Evolutionary conservation across 2,888 invertebrate species (phyloP).

Genomic region (Euplexia lucipara): DNA sequence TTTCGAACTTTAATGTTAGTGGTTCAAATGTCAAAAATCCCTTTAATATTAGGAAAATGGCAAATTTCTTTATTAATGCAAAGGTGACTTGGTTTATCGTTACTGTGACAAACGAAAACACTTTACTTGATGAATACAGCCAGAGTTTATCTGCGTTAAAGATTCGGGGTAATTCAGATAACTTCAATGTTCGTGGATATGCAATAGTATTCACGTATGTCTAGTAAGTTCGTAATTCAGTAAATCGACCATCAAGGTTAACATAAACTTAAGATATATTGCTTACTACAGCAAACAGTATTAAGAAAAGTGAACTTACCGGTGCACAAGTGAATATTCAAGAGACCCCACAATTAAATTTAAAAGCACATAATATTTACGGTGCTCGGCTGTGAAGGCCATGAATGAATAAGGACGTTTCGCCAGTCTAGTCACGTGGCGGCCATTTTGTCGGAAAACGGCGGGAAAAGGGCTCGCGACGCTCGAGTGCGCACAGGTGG

Average conservation of each 20-base stretch:
- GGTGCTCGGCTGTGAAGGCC: conserved; percentile 64
- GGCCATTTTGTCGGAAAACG: conserved; percentile 86
- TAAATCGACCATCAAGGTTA: too few species aligned
- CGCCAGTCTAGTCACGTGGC: conserved; percentile 81
- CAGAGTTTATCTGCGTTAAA: too few species aligned
- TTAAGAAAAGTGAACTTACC: neutral
- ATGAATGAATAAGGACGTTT: conserved; percentile 74
- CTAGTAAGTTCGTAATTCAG: too few species aligned
- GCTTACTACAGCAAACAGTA: neutral
- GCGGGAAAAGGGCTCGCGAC: conserved; percentile 80
- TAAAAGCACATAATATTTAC: conserved; percentile 64
- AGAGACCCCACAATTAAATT: conserved; percentile 61
- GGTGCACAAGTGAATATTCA: conserved; percentile 17
- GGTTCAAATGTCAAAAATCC: too few species aligned
- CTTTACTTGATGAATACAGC: too few species aligned
- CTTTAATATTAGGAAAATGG: too few species aligned
- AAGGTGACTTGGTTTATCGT: too few species aligned
- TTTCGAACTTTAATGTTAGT: too few species aligned
- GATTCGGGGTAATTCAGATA: too few species aligned
- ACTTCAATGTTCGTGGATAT: too few species aligned
- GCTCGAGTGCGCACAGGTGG: conserved; percentile 80
- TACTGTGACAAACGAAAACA: too few species aligned
- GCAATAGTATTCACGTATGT: neutral
- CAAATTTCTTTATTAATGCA: too few species aligned
- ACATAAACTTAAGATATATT: neutral